Percentiles rank a stretch among this genome's conserved stretches.
Conservation (phyloP, 2,888 invertebrate species). For the Abscondita cerata region DNA sequence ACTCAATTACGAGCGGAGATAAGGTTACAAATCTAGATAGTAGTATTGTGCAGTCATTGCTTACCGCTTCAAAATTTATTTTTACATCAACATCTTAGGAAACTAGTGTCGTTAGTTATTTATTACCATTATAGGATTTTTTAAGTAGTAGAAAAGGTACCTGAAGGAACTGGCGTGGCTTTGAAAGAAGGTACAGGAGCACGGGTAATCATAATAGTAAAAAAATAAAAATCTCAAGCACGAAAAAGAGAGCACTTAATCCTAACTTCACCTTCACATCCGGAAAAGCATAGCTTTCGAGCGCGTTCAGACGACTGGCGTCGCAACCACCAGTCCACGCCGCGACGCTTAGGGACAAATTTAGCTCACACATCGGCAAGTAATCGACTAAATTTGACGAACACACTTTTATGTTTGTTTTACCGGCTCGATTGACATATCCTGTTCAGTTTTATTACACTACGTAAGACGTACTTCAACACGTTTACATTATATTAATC, state of each 20-base stretch:
- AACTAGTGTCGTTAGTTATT: too few species aligned
- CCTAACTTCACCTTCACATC: constrained; percentile 29
- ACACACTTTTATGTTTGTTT: constrained; percentile 41
- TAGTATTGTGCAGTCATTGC: too few species aligned
- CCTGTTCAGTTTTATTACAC: constrained; percentile 17
- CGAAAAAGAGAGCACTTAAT: constrained; percentile 25
- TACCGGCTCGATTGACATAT: constrained; percentile 27
- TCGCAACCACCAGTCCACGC: constrained; percentile 46
- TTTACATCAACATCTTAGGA: too few species aligned
- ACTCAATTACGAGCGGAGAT: too few species aligned
- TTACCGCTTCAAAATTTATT: too few species aligned
- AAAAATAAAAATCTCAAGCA: constrained; percentile 24
- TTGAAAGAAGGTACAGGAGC: constrained; percentile 77
- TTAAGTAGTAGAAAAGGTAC: too few species aligned
- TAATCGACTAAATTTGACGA: constrained; percentile 55
- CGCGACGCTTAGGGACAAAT: constrained; percentile 49
- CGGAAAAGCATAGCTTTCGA: constrained; percentile 29
- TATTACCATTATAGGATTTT: too few species aligned
- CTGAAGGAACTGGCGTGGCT: constrained; percentile 77
- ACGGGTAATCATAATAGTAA: constrained; percentile 43
- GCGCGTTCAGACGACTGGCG: constrained; percentile 33
- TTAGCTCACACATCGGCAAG: constrained; percentile 50
- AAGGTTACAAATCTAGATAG: too few species aligned
- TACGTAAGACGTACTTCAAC: constrained; percentile 5
- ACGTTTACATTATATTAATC: constrained; percentile 5